Percentiles rank a stretch among this genome's conserved stretches.
Evolutionary conservation across 2,113 vertebrate genomes (phyloP).

Genomic region (Ploceus nigricollis): DNA sequence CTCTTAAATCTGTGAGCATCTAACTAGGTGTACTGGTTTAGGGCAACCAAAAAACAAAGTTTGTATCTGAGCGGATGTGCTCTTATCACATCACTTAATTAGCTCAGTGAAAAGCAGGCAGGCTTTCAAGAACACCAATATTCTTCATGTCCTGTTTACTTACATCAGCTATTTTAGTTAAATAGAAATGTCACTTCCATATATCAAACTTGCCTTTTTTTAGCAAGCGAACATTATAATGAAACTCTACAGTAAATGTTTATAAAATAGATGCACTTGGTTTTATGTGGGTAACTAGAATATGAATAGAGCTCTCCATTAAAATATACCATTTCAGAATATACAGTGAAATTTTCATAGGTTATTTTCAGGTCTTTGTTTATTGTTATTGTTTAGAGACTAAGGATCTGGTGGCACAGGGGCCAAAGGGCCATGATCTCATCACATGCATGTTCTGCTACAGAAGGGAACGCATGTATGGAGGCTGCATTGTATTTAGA

Average conservation of each 20-base stretch:
- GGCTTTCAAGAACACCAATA: neutral
- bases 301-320: neutral
- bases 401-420: neutral
- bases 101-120: neutral
- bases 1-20: neutral
- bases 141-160: neutral
- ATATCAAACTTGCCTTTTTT: neutral
- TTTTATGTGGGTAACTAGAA: neutral
- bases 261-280: neutral
- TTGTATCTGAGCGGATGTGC: neutral
- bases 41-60: neutral
- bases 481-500: neutral
- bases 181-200: neutral
- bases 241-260: neutral
- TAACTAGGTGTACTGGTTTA: neutral
- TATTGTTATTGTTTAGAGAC: neutral
- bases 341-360: neutral
- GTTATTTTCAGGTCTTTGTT: neutral
- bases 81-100: neutral
- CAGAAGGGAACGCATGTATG: rapidly evolving
- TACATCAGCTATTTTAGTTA: neutral
- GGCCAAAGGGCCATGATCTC: neutral
- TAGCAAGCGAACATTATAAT: neutral
- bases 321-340: neutral
- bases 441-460: neutral